Percentiles rank a stretch among this genome's conserved stretches.
phyloP scores from a whole-genome alignment of 2,888 invertebrate species.

The Acrobasis consociella region DNA sequence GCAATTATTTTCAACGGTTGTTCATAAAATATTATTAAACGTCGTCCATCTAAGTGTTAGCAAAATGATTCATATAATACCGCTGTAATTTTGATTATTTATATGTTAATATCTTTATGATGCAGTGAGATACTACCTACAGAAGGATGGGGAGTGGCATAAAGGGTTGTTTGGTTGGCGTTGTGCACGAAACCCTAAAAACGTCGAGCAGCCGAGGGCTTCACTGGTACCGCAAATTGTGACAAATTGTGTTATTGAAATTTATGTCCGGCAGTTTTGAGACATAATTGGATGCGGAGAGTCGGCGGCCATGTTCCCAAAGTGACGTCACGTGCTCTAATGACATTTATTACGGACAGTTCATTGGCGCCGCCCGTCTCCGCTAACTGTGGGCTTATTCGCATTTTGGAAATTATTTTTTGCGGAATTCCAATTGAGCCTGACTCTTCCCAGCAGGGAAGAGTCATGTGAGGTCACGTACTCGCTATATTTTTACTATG shows the following conservation, averaged over 20 bases:
- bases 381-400: slow-evolving; percentile 55
- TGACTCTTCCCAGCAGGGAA: neutral
- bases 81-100: no score
- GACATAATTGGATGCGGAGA: slow-evolving; percentile 73
- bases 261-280: slow-evolving; percentile 76
- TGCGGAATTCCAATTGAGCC: slow-evolving; percentile 28
- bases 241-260: slow-evolving; percentile 77
- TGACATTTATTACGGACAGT: slow-evolving; percentile 75
- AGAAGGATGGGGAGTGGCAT: no score
- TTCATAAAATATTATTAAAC: no score
- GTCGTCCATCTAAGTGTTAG: no score
- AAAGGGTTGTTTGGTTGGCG: no score
- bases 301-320: slow-evolving; percentile 61
- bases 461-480: neutral
- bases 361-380: slow-evolving; percentile 67
- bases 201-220: slow-evolving; percentile 34
- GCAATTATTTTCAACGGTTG: no score
- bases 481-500: neutral
- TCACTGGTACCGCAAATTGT: slow-evolving; percentile 63
- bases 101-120: no score
- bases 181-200: neutral
- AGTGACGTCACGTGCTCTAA: slow-evolving; percentile 73
- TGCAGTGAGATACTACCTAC: no score
- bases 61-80: no score
- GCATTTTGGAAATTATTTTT: slow-evolving; percentile 67